Base-by-base conservation (phyloP, 2,888 invertebrate species). In the Dichetophora obliterata region DNA sequence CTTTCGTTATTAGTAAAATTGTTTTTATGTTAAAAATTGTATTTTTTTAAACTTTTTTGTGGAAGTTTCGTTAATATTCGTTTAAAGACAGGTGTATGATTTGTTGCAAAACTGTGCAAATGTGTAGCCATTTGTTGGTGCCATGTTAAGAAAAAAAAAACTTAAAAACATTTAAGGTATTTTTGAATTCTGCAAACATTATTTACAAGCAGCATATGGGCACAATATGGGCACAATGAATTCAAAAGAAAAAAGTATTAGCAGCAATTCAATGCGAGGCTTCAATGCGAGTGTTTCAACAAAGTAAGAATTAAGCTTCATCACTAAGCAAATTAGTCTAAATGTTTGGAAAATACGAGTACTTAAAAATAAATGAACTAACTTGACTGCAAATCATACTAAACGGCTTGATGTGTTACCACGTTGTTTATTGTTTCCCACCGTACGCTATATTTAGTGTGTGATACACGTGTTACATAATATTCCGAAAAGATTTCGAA, bases 361-460 rank as follows among this genome's bases (percentile, higher is more conserved):
- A 72, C 52, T 50, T 61, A 50, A 74, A 66, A 66, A 74, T 65
- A 54, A 22, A 59, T 65, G 70, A 87, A 87, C 87, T 87, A 87
- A 87, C 87, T 85, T 86, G 85, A 83, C 86, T 81, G 86, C 87
- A 87, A 86, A 86, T 86, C 85, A 86, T 85, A 86, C 86, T 84
- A 87, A 87, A 87, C 86, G 86, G 86, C 85, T 87, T 84, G 84
- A 85, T 83, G 85, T 85, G 85, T 87, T 86, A 87, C 87, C 86
- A 83, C 86, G 85, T 84, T 84, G 86, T 82, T 81, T 83, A 82
- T 79, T 81, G 79, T 80, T 81, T 80, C 80, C 82, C 82, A 77
- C 77, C 78, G 82, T 77, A 81, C 81, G 82, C 82, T 83, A 81
- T 79, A 76, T 50, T 48, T 31, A 31, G 76, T 76, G 68, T 78